Percentiles rank a stretch among this genome's conserved stretches.
Evolutionary conservation across 2,888 invertebrate species (phyloP).

Genomic region (Nineta flava): DNA sequence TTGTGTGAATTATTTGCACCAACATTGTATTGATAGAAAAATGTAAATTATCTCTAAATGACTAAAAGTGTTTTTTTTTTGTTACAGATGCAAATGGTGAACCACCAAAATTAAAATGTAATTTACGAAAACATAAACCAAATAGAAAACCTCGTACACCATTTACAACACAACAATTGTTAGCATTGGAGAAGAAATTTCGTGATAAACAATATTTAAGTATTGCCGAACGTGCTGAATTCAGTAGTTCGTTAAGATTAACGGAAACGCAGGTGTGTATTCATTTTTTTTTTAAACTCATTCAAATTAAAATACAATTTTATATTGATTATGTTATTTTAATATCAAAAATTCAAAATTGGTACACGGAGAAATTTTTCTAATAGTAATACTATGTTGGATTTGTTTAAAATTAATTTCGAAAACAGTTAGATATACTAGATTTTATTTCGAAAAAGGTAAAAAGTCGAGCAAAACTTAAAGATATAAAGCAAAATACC

Average conservation of each 20-base stretch:
- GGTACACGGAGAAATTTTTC: not conserved
- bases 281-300: conserved; percentile 7
- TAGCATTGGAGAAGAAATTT: conserved; percentile 92
- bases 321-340: conserved; percentile 6
- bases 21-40: too few species aligned
- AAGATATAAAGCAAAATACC: too few species aligned
- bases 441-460: too few species aligned
- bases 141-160: conserved; percentile 97
- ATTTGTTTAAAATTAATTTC: too few species aligned
- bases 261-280: conserved; percentile 73
- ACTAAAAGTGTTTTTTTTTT: too few species aligned
- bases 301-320: conserved; percentile 11
- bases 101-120: conserved; percentile 76
- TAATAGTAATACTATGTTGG: too few species aligned
- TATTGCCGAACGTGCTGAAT: conserved; percentile 95
- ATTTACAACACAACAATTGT: conserved; percentile 92
- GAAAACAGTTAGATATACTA: too few species aligned
- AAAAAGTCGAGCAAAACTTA: too few species aligned
- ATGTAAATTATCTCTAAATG: too few species aligned
- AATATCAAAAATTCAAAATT: not conserved
- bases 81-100: conserved; percentile 54
- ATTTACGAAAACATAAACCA: conserved; percentile 91
- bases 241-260: conserved; percentile 82
- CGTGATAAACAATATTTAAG: conserved; percentile 93
- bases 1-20: too few species aligned